These are phyloP conservation scores for Eciton burchellii DNA, from an alignment of 1,140 invertebrate genomes.

Conservation along the genomic window DNA sequence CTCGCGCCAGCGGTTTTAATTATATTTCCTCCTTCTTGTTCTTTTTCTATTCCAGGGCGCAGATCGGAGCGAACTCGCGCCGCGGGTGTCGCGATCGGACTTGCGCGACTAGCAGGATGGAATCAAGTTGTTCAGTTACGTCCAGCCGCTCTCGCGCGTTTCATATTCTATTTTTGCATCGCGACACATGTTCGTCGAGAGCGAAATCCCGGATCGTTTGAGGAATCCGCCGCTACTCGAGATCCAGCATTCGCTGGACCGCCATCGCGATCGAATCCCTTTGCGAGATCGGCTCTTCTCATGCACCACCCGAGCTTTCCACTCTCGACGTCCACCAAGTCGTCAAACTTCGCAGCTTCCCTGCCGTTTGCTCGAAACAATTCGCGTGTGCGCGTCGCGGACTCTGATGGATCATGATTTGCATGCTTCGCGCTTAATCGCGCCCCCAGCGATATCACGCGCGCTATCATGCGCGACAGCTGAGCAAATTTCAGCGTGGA, in stretches of 20 bases:
- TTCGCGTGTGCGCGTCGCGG: background rate
- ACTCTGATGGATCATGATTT: background rate
- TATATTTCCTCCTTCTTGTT: background rate
- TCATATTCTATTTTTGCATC: slow-evolving; percentile 51
- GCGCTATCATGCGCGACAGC: slow-evolving; percentile 9
- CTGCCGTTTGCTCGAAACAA: background rate
- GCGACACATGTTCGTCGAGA: slow-evolving; percentile 7
- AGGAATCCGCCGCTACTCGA: slow-evolving; percentile 25
- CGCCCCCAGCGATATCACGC: background rate
- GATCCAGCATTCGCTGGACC: slow-evolving; percentile 32
- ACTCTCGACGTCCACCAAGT: background rate
- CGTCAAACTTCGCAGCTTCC: background rate
- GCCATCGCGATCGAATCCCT: too few relatives aligned
- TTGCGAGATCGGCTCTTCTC: background rate
- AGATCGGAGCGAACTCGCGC: background rate
- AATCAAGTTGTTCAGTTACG: background rate
- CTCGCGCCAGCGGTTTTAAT: too few relatives aligned
- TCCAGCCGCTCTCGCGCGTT: slow-evolving; percentile 4
- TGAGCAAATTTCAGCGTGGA: slow-evolving; percentile 36
- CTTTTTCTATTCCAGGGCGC: background rate
- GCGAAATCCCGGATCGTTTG: slow-evolving; percentile 62
- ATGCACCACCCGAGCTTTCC: background rate
- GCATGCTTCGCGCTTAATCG: background rate
- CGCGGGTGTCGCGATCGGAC: background rate
- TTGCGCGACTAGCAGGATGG: background rate